Base-by-base conservation (phyloP, 2,888 invertebrate species). In the Pyrgus malvae region DNA sequence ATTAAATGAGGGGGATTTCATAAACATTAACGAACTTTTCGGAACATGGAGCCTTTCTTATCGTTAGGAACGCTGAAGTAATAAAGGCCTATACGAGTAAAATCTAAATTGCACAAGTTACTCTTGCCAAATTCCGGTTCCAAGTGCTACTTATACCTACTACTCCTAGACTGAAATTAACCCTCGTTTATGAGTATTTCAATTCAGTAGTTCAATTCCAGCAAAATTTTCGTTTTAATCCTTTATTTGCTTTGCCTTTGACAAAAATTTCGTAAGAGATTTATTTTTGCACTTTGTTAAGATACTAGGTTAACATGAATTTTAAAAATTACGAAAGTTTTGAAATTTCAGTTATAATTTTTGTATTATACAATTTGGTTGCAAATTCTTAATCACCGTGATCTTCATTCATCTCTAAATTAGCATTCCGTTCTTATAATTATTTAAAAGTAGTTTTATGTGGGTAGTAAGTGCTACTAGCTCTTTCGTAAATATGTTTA, bases 91-190 rank as follows among this genome's bases (percentile, higher is more conserved):
- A 54, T 54, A 54, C 45, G 45, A 54, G 46, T 46, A 54, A 54
- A 54, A 54, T 54, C 53, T 29, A 54, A 54, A 54, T 54, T 53
- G 53, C 53, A 46, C 45, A 46, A 53, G 53, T 53, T 46, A 23
- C 45, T 53, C 53, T 45, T 53, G 53, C 53, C 53, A 53, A 53
- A 53, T 53, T 53, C 38, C 8, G 45, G 31, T 46, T 46, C 40
- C 45, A 46, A 53, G 45, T 46, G 38, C 38, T 46, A 45, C 53
- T 53, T 46, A 53, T 53, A 53, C 37, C 45, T 53, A 40, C 29
- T 46, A 38, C 27, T 14, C 27, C 51, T 53, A 53, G 51, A 53
- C 51, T 21, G 14, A 53, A 53, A 53, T 53, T 53, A 53, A 53
- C 37, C 45, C 44, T 45, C 44, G 29, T 53, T 53, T 53, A 53